These are phyloP conservation scores for Anomalospiza imberbis DNA, from an alignment of 2,797 vertebrate species.

Conservation along the genomic window DNA sequence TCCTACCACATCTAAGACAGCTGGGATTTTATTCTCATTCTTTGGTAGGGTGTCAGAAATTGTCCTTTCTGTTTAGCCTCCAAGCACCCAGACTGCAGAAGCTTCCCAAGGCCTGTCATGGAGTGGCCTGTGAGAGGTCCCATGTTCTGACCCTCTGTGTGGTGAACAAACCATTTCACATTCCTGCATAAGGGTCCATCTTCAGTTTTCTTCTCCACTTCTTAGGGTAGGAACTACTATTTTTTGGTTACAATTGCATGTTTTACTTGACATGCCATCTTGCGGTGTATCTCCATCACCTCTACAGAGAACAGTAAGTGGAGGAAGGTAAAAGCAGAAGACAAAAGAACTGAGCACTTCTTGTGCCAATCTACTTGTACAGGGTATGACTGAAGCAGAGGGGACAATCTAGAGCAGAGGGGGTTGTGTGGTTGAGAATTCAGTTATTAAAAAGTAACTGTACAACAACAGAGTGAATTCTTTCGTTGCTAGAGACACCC, in stretches of 20 bases:
- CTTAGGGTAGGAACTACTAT: neutral
- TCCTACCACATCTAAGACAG: neutral
- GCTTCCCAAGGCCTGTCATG: neutral
- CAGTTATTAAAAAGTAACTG: neutral
- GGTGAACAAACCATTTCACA: neutral
- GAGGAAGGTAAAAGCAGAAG: neutral
- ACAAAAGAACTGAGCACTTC: neutral
- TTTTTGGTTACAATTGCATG: neutral
- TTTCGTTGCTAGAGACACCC: neutral
- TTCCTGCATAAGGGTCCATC: neutral
- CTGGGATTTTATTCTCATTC: neutral
- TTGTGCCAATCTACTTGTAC: neutral
- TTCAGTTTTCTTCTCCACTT: neutral
- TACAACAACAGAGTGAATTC: neutral
- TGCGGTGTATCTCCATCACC: neutral
- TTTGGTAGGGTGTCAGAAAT: neutral
- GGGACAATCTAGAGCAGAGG: neutral
- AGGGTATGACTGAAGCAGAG: neutral
- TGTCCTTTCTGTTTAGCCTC: neutral
- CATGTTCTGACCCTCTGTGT: fast-evolving
- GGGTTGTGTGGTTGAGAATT: neutral
- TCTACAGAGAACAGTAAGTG: neutral
- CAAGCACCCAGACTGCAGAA: neutral
- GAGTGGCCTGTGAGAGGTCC: neutral
- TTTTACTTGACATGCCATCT: neutral